Evolutionary conservation across 2,888 invertebrate genomes (phyloP).

Genomic region (Coleophora flavipennella): DNA sequence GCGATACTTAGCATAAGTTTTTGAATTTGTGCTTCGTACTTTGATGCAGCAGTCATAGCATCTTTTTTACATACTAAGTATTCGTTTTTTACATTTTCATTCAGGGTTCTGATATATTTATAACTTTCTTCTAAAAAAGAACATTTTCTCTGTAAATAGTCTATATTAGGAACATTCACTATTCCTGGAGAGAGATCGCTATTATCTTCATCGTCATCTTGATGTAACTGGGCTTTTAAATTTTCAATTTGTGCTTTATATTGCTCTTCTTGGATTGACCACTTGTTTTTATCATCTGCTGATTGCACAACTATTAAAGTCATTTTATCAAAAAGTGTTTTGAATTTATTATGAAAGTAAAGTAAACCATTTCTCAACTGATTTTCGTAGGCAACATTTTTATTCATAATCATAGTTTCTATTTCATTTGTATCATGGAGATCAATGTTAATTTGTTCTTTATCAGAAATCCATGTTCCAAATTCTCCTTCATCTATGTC

Average conservation of each 20-base stretch:
- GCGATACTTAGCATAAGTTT: slow-evolving; percentile 41
- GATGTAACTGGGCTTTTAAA: slow-evolving; percentile 35
- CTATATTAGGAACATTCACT: slow-evolving; percentile 26
- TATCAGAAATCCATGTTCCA: slow-evolving; percentile 46
- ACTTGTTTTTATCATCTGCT: slow-evolving; percentile 52
- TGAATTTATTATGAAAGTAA: slow-evolving; percentile 60
- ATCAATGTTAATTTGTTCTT: slow-evolving; percentile 33
- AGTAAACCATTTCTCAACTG: slow-evolving; percentile 44
- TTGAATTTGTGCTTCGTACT: slow-evolving; percentile 58
- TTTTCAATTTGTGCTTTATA: slow-evolving; percentile 59
- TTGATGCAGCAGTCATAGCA: slow-evolving; percentile 45
- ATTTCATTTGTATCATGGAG: slow-evolving; percentile 33
- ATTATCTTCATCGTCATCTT: slow-evolving; percentile 39
- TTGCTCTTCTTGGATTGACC: slow-evolving; percentile 55
- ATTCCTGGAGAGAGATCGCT: slow-evolving; percentile 55
- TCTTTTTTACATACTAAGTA: slow-evolving; percentile 58
- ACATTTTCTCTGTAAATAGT: slow-evolving; percentile 51
- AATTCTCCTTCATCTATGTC: slow-evolving; percentile 31
- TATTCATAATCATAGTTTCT: slow-evolving; percentile 27
- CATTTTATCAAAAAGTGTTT: slow-evolving; percentile 55
- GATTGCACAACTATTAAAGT: slow-evolving; percentile 51
- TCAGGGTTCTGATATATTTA: slow-evolving; percentile 55
- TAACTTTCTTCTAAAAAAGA: slow-evolving; percentile 55
- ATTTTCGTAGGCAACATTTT: slow-evolving; percentile 38
- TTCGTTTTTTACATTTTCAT: slow-evolving; percentile 68